phyloP scores from a whole-genome alignment of 1,140 invertebrate genomes.

The Arctopsyche grandis region DNA sequence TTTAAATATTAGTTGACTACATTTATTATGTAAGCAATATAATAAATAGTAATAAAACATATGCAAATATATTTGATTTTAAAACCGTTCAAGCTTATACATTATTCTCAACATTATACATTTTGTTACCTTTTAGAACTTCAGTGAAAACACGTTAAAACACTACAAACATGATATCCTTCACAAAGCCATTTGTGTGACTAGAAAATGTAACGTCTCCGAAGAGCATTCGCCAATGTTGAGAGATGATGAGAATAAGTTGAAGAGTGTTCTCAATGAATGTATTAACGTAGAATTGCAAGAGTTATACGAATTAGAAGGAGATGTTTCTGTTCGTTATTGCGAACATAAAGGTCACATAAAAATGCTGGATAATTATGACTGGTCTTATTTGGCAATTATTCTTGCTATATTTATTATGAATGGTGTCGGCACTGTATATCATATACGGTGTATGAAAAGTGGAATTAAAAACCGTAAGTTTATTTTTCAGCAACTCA shows the following conservation, averaged over 20 bases:
- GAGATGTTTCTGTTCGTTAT: conserved; percentile 22
- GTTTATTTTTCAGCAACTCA: neutral
- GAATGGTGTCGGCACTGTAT: conserved; percentile 12
- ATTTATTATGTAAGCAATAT: too few species aligned
- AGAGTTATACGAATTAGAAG: conserved; percentile 13
- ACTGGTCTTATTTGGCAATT: conserved; percentile 15
- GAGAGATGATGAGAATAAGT: neutral
- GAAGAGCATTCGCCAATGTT: neutral
- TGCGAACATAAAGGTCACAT: conserved; percentile 26
- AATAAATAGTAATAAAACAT: too few species aligned
- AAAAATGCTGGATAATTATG: neutral
- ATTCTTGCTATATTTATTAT: conserved; percentile 6
- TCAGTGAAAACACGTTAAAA: conserved; percentile 61
- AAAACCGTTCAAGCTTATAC: too few species aligned
- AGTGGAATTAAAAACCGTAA: conserved; percentile 13
- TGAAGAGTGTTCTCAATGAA: neutral
- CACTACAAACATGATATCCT: conserved; percentile 66
- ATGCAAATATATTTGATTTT: too few species aligned
- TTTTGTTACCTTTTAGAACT: conserved; percentile 59
- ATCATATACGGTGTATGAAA: conserved; percentile 13
- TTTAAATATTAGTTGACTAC: too few species aligned
- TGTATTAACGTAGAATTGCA: conserved; percentile 9
- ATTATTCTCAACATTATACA: too few species aligned
- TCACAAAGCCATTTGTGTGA: conserved; percentile 65
- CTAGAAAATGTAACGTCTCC: conserved; percentile 54